Percentiles rank a stretch among this genome's conserved stretches.
Conservation (phyloP, 1,140 invertebrate genomes). For the Sitophilus oryzae region DNA sequence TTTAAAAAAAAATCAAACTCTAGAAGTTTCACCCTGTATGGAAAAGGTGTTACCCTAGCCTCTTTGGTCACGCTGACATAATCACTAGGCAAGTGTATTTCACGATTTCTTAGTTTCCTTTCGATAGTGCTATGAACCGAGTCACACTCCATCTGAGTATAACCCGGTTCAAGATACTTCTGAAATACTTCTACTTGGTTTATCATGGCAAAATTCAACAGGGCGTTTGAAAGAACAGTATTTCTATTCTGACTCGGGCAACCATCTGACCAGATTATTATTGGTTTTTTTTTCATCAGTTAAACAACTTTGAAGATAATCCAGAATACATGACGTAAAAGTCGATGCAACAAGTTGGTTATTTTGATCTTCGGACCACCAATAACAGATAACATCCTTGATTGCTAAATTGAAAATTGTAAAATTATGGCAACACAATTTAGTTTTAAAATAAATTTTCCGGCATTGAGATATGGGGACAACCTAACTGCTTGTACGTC, state of each 20-base stretch:
- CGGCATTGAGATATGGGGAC: constrained; percentile 18
- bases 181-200: constrained; percentile 38
- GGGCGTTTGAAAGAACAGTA: constrained; percentile 16
- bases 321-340: constrained; percentile 5
- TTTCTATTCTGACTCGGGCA: constrained; percentile 22
- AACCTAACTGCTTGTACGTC: constrained; percentile 19
- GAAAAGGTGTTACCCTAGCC: constrained; percentile 3
- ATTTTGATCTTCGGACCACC: constrained; percentile 37
- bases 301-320: constrained; percentile 7
- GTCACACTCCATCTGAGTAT: constrained; percentile 46
- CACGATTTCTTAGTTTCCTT: constrained; percentile 2
- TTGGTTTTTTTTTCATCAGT: no score
- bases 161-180: constrained; percentile 44
- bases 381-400: constrained; percentile 31
- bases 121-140: constrained; percentile 38
- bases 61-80: constrained; percentile 5
- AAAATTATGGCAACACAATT: constrained; percentile 40
- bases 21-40: no score
- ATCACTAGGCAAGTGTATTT: constrained; percentile 11
- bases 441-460: constrained; percentile 36
- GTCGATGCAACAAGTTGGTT: constrained; percentile 21
- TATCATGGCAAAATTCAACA: constrained; percentile 27
- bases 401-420: constrained; percentile 37
- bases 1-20: no score
- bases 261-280: constrained; percentile 13